A percentile compares a stretch with the other conserved stretches of the same genome.
Evolutionary conservation across 2,888 invertebrate species (phyloP).

Genomic region (Papilio gigon): DNA sequence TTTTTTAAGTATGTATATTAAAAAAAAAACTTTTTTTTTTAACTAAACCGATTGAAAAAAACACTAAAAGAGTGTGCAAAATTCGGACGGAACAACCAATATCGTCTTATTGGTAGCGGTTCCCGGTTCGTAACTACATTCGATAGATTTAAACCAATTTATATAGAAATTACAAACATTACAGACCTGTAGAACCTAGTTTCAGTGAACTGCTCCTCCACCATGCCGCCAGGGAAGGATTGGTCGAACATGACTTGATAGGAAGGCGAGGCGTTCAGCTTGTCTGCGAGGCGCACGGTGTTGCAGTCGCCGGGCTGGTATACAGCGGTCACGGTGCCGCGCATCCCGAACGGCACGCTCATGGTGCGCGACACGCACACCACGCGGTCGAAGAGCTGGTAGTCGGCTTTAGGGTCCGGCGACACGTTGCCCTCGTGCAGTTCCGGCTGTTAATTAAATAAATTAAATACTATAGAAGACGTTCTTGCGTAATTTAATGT

Average conservation of each 20-base stretch:
- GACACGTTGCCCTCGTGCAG: constrained; percentile 80
- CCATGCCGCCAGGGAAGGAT: constrained; percentile 85
- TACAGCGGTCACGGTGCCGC: constrained; percentile 92
- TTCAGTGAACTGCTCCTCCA: constrained; percentile 63
- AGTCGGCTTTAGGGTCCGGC: constrained; percentile 87
- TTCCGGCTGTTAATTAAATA: constrained; percentile 67
- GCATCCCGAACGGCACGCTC: constrained; percentile 90
- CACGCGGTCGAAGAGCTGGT: constrained; percentile 91
- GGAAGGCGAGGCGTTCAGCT: constrained; percentile 79
- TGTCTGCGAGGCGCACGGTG: constrained; percentile 79
- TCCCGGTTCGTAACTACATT: no score
- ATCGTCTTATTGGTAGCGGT: no score
- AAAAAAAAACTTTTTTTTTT: no score
- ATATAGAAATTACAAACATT: neutral
- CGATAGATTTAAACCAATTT: no score
- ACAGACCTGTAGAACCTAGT: constrained; percentile 68
- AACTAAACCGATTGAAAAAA: no score
- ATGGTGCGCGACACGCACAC: constrained; percentile 88
- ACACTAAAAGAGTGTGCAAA: no score
- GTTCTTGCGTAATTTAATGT: no score
- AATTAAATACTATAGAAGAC: no score
- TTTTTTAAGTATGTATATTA: no score
- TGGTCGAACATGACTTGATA: constrained; percentile 93
- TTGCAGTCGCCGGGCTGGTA: constrained; percentile 62
- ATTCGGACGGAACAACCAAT: no score